A percentile compares a stretch with the other conserved stretches of the same genome.
Conservation (phyloP, 2,797 vertebrate genomes). For the Chelidonichthys spinosus region DNA sequence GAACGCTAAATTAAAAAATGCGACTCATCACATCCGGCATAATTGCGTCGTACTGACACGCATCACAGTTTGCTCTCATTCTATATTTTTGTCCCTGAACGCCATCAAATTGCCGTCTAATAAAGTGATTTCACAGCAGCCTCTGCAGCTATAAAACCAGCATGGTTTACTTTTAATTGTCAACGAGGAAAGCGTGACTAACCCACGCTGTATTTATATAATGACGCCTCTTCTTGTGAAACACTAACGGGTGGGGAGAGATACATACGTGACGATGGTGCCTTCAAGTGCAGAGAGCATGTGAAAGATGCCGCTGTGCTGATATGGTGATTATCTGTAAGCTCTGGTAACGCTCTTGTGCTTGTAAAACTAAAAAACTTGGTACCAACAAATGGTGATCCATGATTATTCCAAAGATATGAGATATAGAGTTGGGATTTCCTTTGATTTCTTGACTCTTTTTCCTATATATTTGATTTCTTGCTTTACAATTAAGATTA, state of each 20-base stretch:
- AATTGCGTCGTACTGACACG: conserved; percentile 20
- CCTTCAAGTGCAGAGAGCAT: too few relatives aligned
- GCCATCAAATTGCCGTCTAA: conserved; percentile 39
- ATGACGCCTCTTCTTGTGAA: background rate
- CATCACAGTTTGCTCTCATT: conserved; percentile 21
- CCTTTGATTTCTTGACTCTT: too few relatives aligned
- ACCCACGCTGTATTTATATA: background rate
- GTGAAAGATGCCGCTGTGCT: too few relatives aligned
- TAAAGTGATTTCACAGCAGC: conserved; percentile 43
- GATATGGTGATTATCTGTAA: too few relatives aligned
- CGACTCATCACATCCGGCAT: conserved; percentile 1
- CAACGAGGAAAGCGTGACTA: conserved; percentile 11
- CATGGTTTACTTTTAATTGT: conserved; percentile 47
- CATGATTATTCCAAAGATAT: too few relatives aligned
- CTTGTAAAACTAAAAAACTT: too few relatives aligned
- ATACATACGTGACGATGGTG: background rate
- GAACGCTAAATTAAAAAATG: background rate
- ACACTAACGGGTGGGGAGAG: background rate
- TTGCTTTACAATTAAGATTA: too few relatives aligned
- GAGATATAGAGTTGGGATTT: too few relatives aligned
- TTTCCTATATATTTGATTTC: too few relatives aligned
- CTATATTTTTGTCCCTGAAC: conserved; percentile 16
- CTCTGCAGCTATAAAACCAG: conserved; percentile 32
- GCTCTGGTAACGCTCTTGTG: too few relatives aligned
- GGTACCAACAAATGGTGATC: too few relatives aligned